phyloP scores from a whole-genome alignment of 2,888 invertebrate species.

The Dryobota labecula region DNA sequence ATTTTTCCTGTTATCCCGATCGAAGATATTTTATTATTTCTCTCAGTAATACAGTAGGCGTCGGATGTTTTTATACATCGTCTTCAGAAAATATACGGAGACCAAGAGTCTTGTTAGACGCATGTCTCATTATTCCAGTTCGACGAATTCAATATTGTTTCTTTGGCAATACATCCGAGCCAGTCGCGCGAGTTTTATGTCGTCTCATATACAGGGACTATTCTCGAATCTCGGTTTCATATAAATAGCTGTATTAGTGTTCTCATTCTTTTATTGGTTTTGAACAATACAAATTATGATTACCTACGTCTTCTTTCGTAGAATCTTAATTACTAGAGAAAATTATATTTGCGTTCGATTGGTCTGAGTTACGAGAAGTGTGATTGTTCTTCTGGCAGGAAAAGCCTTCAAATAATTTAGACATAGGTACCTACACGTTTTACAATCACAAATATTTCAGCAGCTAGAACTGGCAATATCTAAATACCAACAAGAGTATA shows the following conservation, averaged over 20 bases:
- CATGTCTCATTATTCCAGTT: slow-evolving; percentile 73
- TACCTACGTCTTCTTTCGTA: background rate
- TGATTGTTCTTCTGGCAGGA: slow-evolving; percentile 9
- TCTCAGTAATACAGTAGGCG: slow-evolving; percentile 50
- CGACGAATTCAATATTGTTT: slow-evolving; percentile 74
- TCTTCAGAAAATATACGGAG: slow-evolving; percentile 57
- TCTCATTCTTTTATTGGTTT: slow-evolving; percentile 17
- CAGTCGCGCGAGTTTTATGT: slow-evolving; percentile 65
- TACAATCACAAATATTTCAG: background rate
- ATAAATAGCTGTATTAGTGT: slow-evolving; percentile 28
- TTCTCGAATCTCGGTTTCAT: slow-evolving; percentile 55
- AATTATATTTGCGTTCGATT: background rate
- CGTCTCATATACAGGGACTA: slow-evolving; percentile 58
- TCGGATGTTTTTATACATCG: slow-evolving; percentile 53
- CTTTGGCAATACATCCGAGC: slow-evolving; percentile 72
- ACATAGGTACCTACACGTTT: background rate
- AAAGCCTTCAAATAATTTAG: slow-evolving; percentile 10
- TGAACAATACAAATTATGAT: slow-evolving; percentile 10
- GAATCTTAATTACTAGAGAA: slow-evolving; percentile 8
- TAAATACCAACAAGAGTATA: background rate
- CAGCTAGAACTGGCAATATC: background rate
- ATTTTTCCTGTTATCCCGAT: slow-evolving; percentile 46
- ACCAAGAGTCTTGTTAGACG: slow-evolving; percentile 67
- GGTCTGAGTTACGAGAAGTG: slow-evolving; percentile 6
- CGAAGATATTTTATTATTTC: slow-evolving; percentile 54